Base-by-base conservation (phyloP, 2,888 invertebrate species). In the Lycaena phlaeas region DNA sequence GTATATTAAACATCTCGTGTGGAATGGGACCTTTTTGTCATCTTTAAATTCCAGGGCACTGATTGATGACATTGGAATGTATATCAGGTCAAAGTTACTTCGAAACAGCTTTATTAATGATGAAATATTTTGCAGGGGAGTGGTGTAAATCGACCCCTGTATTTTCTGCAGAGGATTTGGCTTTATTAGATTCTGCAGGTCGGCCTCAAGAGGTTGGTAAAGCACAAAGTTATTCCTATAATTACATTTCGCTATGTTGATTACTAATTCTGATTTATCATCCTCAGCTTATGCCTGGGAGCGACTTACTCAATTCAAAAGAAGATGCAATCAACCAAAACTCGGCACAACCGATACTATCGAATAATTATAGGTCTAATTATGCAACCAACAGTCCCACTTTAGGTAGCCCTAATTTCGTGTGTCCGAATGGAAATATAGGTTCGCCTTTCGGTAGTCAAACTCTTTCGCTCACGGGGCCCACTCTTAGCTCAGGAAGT, bases 101-200 rank as follows among this genome's bases (percentile, higher is more conserved):
- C 9, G 22, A 34, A 34, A 22, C 22, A 7, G 9, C 22, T 10
- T 22, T 17, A 31, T 31, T 34, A 18, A 34, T 11, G 18, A 12
- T 34, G 6, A 10, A 34, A 34, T 9, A 9, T 34, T 27, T 10
- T 45, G 37, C 42, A 81, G 82, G 75, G 26, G 81, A 81, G 36
- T 84, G 82, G 82, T 67, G 63, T 50, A 79, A 76, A 54, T 61
- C 67, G n/a, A 81, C 79, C 12, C 81, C 85, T 4, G 76, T 85
- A 1, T 85, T 85, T 50, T 85, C 85, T 10, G 82, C 85, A 12
- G 81, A 85, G 56, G 85, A 85, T 46, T 57, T 85, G 34, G 84
- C 85, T 22, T 57, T 85, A 9, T 54, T 85, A 27, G 85, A 85
- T 48, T 69, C 79, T 11, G 59, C 81, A 29, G 75, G 69, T n/a